Evolutionary conservation across 2,113 vertebrate genomes (phyloP).

Genomic region (Psilopogon haemacephalus): DNA sequence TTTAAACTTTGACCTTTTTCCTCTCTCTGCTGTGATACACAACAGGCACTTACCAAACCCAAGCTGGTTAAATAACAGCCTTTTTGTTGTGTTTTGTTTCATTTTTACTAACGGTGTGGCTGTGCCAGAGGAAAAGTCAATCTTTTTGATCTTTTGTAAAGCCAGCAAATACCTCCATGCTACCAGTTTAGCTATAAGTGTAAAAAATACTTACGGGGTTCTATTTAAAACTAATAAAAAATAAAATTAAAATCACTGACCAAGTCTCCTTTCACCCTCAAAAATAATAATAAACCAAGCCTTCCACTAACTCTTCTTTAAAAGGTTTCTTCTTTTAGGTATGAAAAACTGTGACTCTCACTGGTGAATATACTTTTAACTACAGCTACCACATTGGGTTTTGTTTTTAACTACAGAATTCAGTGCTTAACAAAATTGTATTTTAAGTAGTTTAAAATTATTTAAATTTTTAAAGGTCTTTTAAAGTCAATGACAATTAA

Average conservation of each 20-base stretch:
- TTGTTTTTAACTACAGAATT: constrained; percentile 9
- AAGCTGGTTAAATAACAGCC: constrained; percentile 33
- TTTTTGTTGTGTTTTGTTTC: neutral
- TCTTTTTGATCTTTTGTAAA: constrained; percentile 12
- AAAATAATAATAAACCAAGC: neutral
- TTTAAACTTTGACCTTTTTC: constrained; percentile 53
- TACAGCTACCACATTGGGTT: neutral
- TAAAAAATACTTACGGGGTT: constrained; percentile 24
- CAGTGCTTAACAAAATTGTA: neutral
- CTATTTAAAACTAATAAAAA: constrained; percentile 39
- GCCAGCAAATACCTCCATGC: constrained; percentile 11
- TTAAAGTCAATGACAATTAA: neutral
- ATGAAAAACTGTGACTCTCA: neutral
- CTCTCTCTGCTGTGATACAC: constrained; percentile 33
- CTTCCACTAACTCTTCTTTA: neutral
- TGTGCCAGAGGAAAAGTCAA: constrained; percentile 19
- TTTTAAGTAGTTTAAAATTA: neutral
- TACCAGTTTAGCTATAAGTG: constrained; percentile 21
- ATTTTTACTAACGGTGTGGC: neutral
- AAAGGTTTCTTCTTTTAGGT: neutral
- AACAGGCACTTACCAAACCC: constrained; percentile 28
- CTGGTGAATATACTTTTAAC: neutral
- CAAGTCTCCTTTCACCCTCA: neutral
- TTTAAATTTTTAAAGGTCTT: neutral
- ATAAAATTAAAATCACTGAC: neutral